Conservation (phyloP, 2,888 invertebrate genomes). For the Julus scanicus region DNA sequence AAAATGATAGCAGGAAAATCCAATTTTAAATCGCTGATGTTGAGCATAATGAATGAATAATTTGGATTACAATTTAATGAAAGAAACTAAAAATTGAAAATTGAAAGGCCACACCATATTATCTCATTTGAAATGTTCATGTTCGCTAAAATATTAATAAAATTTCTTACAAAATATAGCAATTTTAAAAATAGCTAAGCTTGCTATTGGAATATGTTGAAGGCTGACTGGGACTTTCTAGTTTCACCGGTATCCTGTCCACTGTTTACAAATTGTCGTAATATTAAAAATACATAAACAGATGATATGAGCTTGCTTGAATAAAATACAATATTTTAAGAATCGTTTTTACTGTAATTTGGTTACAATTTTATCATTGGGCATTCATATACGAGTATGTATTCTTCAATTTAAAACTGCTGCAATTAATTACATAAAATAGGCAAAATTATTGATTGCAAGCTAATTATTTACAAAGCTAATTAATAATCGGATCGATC, state of each 20-base stretch:
- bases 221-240: not conserved
- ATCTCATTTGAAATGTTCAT: not conserved
- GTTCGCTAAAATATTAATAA: not conserved
- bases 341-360: not conserved
- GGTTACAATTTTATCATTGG: not conserved
- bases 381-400: not conserved
- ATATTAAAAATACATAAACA: not conserved
- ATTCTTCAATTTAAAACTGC: not conserved
- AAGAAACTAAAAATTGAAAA: too few relatives aligned
- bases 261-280: not conserved
- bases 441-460: not conserved
- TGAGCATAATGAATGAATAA: too few relatives aligned
- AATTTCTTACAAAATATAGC: not conserved
- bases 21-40: too few relatives aligned
- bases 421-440: not conserved
- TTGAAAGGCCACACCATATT: too few relatives aligned
- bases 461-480: slow-evolving; percentile 28
- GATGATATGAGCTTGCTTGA: not conserved
- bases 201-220: not conserved
- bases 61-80: too few relatives aligned
- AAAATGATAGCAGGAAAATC: too few relatives aligned
- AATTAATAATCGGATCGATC: not conserved
- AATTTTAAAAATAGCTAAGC: not conserved
- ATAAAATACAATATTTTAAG: not conserved
- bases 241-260: too few relatives aligned